phyloP scores from a whole-genome alignment of 2,113 vertebrate genomes.

The Strix aluco region DNA sequence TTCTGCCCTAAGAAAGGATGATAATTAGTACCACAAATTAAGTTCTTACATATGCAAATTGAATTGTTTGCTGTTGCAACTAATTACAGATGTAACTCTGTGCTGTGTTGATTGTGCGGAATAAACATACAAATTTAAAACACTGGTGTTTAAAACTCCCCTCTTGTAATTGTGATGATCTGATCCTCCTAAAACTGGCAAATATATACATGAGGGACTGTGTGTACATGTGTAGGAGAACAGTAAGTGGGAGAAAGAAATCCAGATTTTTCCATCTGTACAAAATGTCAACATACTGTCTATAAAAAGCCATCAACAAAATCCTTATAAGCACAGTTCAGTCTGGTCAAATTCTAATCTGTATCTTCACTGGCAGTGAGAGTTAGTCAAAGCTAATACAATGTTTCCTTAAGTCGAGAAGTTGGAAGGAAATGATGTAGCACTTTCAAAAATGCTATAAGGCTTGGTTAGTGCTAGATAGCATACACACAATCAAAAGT shows the following conservation, averaged over 20 bases:
- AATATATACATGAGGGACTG: background rate
- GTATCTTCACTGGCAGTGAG: background rate
- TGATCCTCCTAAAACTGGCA: conserved; percentile 3
- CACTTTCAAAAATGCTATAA: background rate
- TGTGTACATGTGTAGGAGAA: background rate
- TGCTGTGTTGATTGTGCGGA: background rate
- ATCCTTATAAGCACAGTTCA: background rate
- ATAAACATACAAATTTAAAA: background rate
- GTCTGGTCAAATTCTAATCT: background rate
- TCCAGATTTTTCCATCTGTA: conserved; percentile 13
- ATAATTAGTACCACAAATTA: background rate
- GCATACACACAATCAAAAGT: background rate
- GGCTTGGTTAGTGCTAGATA: background rate
- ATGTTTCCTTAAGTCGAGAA: background rate
- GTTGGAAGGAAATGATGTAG: background rate
- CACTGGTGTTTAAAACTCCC: background rate
- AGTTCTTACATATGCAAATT: background rate
- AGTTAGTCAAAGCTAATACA: background rate
- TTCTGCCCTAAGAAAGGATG: background rate
- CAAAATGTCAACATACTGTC: background rate
- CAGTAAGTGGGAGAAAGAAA: conserved; percentile 24
- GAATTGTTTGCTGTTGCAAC: background rate
- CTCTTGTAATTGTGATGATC: background rate
- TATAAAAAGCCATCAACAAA: conserved; percentile 4
- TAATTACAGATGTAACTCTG: background rate